These are phyloP conservation scores for Palaemon carinicauda DNA, from an alignment of 1,140 invertebrate genomes.

Conservation along the genomic window DNA sequence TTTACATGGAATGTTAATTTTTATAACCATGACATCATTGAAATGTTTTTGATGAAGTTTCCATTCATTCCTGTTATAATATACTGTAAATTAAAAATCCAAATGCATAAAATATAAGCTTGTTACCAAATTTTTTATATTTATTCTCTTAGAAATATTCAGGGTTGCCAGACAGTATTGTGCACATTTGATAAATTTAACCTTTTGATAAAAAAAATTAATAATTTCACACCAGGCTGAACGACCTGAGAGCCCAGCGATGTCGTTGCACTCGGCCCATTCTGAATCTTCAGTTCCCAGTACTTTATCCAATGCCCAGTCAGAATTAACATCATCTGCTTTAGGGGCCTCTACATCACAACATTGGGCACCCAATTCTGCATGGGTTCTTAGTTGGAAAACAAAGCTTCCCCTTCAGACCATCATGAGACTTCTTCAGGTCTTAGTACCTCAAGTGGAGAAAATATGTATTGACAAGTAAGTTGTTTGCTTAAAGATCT, in stretches of 20 bases:
- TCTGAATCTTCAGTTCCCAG: conserved; percentile 34
- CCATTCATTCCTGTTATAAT: too few species aligned
- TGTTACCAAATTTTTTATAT: too few species aligned
- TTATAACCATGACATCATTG: too few species aligned
- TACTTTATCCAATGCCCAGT: not conserved
- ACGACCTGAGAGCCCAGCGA: conserved; percentile 22
- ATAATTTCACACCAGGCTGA: not conserved
- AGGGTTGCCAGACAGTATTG: not conserved
- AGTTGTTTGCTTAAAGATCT: conserved; percentile 69
- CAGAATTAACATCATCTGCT: not conserved
- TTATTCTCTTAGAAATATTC: too few species aligned
- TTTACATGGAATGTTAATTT: too few species aligned
- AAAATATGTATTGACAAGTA: conserved; percentile 99
- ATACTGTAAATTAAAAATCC: too few species aligned
- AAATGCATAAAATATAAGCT: too few species aligned
- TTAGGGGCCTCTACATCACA: not conserved
- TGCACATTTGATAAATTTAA: not conserved
- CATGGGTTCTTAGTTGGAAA: conserved; percentile 98
- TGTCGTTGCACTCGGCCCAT: conserved; percentile 6
- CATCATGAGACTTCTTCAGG: conserved; percentile 97
- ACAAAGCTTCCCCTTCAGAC: conserved; percentile 96
- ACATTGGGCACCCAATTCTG: conserved; percentile 84
- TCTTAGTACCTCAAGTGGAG: conserved; percentile 98
- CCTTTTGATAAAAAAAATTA: too few species aligned
- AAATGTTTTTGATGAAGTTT: too few species aligned